Percentiles rank a stretch among this genome's conserved stretches.
Conservation (phyloP, 2,113 vertebrate species). For the Zeus faber region DNA sequence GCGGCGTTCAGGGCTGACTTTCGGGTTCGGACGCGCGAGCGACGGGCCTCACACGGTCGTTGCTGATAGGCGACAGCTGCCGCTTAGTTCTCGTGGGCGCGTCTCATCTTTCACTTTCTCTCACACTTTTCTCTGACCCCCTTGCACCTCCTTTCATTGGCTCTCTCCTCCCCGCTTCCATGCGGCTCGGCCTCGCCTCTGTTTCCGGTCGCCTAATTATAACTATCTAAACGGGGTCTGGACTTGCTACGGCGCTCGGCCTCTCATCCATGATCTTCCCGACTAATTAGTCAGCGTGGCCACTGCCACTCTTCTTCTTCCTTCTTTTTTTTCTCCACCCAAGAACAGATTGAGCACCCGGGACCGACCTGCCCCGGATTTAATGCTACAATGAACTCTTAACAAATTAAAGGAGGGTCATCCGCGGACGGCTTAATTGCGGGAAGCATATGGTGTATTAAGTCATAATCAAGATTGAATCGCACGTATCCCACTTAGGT, state of each 20-base stretch:
- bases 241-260: slow-evolving; percentile 54
- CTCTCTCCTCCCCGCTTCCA: background rate
- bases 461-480: slow-evolving; percentile 77
- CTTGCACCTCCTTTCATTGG: background rate
- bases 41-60: too few species aligned
- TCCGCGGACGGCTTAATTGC: slow-evolving; percentile 73
- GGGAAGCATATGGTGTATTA: slow-evolving; percentile 74
- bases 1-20: too few species aligned
- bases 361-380: slow-evolving; percentile 76
- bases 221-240: slow-evolving; percentile 37
- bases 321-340: slow-evolving; percentile 10
- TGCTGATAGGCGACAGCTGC: too few species aligned
- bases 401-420: slow-evolving; percentile 76
- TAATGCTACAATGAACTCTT: slow-evolving; percentile 75
- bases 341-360: slow-evolving; percentile 69
- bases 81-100: too few species aligned
- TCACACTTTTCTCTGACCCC: slow-evolving; percentile 16
- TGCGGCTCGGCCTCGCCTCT: slow-evolving; percentile 8
- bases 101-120: slow-evolving; percentile 28
- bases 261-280: slow-evolving; percentile 58
- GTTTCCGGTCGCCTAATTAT: slow-evolving; percentile 46
- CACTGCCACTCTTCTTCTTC: slow-evolving; percentile 10
- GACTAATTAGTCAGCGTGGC: slow-evolving; percentile 61
- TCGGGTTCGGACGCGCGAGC: too few species aligned
- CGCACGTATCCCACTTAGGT: slow-evolving; percentile 51